A percentile compares a stretch with the other conserved stretches of the same genome.
phyloP scores from a whole-genome alignment of 2,113 vertebrate species.

The Antechinus stuartii region DNA sequence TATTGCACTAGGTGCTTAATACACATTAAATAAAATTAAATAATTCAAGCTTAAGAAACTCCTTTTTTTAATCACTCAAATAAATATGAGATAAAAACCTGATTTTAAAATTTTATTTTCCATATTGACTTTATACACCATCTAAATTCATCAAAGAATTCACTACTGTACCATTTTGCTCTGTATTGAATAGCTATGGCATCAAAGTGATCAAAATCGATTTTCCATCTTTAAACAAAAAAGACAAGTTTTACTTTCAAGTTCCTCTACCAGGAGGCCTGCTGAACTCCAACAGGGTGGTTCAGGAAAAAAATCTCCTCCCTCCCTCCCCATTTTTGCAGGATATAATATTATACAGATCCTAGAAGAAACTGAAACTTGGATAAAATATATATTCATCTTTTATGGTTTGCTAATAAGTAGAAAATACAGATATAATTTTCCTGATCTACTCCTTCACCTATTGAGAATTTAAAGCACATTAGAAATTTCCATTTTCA shows the following conservation, averaged over 20 bases:
- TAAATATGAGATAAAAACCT: neutral
- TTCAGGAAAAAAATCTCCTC: neutral
- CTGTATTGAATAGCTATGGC: neutral
- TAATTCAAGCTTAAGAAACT: neutral
- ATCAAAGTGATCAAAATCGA: neutral
- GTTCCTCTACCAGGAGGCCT: neutral
- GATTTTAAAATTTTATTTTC: neutral
- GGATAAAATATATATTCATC: neutral
- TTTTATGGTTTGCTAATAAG: neutral
- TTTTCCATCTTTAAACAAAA: neutral
- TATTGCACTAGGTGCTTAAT: neutral
- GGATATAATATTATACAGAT: neutral
- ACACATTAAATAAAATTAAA: neutral
- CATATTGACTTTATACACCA: neutral
- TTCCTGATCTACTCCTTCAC: slow-evolving; percentile 10
- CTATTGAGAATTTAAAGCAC: slow-evolving; percentile 59
- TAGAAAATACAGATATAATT: slow-evolving; percentile 24
- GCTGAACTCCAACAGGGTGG: neutral
- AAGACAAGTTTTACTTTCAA: neutral
- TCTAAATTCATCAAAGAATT: slow-evolving; percentile 10
- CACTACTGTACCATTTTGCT: neutral
- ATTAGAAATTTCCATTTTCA: slow-evolving; percentile 54
- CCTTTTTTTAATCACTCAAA: slow-evolving; percentile 17
- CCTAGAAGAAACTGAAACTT: neutral
- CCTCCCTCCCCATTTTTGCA: neutral